Evolutionary conservation across 2,888 invertebrate species (phyloP), one percentile per base, ranked within the genome.

Genomic region (Sinhomidia bicolor): DNA sequence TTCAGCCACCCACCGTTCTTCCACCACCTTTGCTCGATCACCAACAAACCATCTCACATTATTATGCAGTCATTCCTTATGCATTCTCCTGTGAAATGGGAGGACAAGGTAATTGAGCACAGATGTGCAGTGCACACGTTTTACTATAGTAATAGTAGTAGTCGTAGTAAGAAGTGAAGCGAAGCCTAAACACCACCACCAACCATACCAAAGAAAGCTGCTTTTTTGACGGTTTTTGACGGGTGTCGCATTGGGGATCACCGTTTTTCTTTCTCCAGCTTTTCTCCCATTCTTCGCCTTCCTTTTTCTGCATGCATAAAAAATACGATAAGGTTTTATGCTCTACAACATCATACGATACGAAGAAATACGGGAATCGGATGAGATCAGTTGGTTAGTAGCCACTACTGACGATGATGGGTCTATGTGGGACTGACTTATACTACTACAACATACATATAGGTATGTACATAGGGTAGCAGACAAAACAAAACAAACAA

Each of bases 171-270:
- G n/a, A 26, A 60, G 60, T 60, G 1, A 29, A 12, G 26, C 4
- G n/a, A 6, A 4, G 12, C 5, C 9, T 44, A 36, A 36, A 4
- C 36, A 36, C 36, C 36, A 36, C 36, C 36, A 36, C 36, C 36
- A 36, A n/a, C 36, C 36, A 36, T 36, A 6, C 4, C 36, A 36
- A 6, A 36, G 4, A 36, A 26, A 20, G 1, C 3, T 29, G 14
- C 62, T 12, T 26, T 71, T 74, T 74, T 74, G 47, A 23, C 29
- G 23, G 29, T 62, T 82, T 57, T 68, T 82, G 81, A 82, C 51
- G 81, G 81, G 83, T 83, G 83, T 71, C 83, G 83, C 83, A 71
- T 71, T 57, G 83, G 83, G 83, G 60, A 82, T 82, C 51, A 20
- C 29, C 23, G 7, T 1, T n/a, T 23, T 12, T 26, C 62, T 81